phyloP scores from a whole-genome alignment of 2,888 invertebrate species.

The Dynastes maya region DNA sequence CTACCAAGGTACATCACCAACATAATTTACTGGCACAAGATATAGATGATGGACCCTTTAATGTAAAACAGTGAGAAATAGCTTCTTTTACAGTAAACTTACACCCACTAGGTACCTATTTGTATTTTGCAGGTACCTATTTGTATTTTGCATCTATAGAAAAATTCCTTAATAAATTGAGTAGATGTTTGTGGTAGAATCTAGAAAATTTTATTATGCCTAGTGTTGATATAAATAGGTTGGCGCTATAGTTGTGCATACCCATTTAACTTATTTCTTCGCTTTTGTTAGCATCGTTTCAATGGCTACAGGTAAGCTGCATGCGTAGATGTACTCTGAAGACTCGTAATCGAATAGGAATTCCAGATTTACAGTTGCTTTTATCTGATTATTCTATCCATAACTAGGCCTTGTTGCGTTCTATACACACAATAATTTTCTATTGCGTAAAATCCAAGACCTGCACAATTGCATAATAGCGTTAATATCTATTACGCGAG shows the following conservation, averaged over 20 bases:
- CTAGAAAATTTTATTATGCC: no score
- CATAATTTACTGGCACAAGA: no score
- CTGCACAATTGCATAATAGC: constrained; percentile 29
- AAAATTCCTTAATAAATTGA: no score
- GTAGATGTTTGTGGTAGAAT: no score
- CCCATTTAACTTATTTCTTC: not conserved
- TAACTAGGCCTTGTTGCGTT: constrained; percentile 7
- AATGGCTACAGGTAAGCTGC: not conserved
- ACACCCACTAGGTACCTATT: no score
- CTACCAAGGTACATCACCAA: no score
- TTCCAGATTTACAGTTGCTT: constrained; percentile 23
- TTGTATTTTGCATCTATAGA: no score
- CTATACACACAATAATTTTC: constrained; percentile 11
- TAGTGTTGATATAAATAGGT: no score
- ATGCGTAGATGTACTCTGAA: not conserved
- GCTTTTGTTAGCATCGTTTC: not conserved
- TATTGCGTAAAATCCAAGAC: constrained; percentile 29
- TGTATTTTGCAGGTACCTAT: no score
- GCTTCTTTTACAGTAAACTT: no score
- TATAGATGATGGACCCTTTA: no score
- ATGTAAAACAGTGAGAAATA: no score
- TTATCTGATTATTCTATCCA: not conserved
- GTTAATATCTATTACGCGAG: constrained; percentile 35
- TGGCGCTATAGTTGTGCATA: not conserved
- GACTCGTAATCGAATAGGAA: constrained; percentile 16